Conservation (phyloP, 2,797 vertebrate species). For the Balearica regulorum region DNA sequence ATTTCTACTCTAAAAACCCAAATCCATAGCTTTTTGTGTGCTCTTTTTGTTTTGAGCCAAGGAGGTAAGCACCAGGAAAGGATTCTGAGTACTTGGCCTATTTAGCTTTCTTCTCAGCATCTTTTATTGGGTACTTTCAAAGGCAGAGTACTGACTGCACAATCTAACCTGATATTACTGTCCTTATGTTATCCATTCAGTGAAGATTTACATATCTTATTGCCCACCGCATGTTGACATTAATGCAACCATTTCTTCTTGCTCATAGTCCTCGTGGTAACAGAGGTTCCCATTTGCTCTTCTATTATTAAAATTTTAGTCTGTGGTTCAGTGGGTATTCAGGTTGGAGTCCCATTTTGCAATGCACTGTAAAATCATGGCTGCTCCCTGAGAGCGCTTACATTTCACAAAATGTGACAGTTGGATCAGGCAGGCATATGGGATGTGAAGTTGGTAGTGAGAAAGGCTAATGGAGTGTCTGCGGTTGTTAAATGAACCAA, state of each 20-base stretch:
- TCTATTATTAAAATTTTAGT: slow-evolving; percentile 3
- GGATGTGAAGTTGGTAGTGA: neutral
- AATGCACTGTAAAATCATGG: slow-evolving; percentile 1
- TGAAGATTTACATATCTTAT: neutral
- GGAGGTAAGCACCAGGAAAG: neutral
- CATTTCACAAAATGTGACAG: slow-evolving; percentile 34
- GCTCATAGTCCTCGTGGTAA: neutral
- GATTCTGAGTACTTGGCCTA: neutral
- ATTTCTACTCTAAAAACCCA: neutral
- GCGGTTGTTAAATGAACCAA: slow-evolving; percentile 59
- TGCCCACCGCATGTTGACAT: neutral
- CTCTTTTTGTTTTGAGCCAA: neutral
- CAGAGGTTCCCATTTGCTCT: neutral
- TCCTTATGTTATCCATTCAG: neutral
- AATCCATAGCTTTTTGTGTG: neutral
- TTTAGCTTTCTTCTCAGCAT: neutral
- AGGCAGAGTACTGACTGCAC: neutral
- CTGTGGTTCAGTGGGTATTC: slow-evolving; percentile 28
- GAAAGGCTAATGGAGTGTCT: slow-evolving; percentile 56
- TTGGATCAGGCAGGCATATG: slow-evolving; percentile 54
- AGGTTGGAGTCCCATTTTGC: slow-evolving; percentile 15
- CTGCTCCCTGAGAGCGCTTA: neutral
- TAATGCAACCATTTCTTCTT: neutral
- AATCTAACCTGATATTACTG: neutral
- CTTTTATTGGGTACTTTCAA: neutral